Conservation (phyloP, 2,113 vertebrate species). For the Budorcas taxicolor region DNA sequence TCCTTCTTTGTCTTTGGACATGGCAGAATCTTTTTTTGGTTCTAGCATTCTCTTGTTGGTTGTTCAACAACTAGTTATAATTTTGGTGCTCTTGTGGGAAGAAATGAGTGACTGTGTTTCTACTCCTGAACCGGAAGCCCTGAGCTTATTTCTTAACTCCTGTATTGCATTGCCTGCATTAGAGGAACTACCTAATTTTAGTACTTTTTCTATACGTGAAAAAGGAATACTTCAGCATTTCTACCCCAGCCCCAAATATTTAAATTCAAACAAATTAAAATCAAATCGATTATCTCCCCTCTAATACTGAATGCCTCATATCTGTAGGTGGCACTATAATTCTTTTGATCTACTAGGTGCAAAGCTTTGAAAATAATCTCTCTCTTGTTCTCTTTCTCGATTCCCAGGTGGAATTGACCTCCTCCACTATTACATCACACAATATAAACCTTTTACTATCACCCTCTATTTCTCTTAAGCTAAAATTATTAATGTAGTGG, state of each 20-base stretch:
- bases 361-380: neutral
- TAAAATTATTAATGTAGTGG: neutral
- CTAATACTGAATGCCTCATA: neutral
- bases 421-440: neutral
- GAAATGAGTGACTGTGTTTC: neutral
- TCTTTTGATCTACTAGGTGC: neutral
- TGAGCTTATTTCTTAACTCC: neutral
- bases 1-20: neutral
- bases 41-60: neutral
- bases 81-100: neutral
- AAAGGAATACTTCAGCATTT: neutral
- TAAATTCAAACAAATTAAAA: neutral
- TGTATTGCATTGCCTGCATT: neutral
- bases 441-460: too few species aligned
- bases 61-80: neutral
- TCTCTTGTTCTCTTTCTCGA: neutral
- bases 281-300: neutral
- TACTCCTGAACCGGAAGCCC: neutral
- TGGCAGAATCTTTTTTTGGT: neutral
- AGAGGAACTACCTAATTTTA: neutral
- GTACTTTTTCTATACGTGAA: neutral
- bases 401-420: neutral
- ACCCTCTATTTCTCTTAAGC: neutral
- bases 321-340: neutral
- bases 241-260: neutral